Percentiles rank a stretch among this genome's conserved stretches.
These are phyloP conservation scores for Drosophila dives DNA, from an alignment of 2,888 invertebrate species.

Conservation along the genomic window DNA sequence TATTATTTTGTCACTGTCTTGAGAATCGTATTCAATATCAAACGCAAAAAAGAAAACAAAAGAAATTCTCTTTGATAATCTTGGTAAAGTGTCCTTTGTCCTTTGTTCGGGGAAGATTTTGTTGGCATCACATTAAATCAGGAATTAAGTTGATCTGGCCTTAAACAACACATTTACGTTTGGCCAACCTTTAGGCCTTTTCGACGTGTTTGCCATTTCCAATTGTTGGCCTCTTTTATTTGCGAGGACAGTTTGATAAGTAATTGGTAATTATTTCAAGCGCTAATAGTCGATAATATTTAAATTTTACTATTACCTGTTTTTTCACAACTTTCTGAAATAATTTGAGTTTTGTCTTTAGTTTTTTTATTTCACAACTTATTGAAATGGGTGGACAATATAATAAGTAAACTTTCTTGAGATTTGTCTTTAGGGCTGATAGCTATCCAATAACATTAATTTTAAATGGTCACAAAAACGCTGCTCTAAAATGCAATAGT, in stretches of 20 bases:
- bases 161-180: constrained; percentile 49
- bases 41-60: background rate
- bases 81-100: constrained; percentile 7
- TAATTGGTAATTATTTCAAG: background rate
- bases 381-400: background rate
- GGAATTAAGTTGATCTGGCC: constrained; percentile 46
- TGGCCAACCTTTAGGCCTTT: constrained; percentile 53
- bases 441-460: background rate
- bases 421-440: background rate
- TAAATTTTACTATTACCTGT: background rate
- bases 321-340: background rate
- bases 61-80: background rate
- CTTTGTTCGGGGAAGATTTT: constrained; percentile 10
- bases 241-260: constrained; percentile 21
- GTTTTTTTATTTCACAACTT: background rate
- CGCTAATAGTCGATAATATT: background rate
- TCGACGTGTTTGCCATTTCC: constrained; percentile 64
- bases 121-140: constrained; percentile 34
- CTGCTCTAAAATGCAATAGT: fast-evolving
- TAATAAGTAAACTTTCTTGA: background rate
- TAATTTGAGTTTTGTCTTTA: background rate
- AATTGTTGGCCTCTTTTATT: constrained; percentile 23
- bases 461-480: background rate
- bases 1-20: constrained; percentile 16
- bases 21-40: constrained; percentile 8